These are phyloP conservation scores for Passerina amoena DNA, from an alignment of 2,113 vertebrate species.

Conservation along the genomic window DNA sequence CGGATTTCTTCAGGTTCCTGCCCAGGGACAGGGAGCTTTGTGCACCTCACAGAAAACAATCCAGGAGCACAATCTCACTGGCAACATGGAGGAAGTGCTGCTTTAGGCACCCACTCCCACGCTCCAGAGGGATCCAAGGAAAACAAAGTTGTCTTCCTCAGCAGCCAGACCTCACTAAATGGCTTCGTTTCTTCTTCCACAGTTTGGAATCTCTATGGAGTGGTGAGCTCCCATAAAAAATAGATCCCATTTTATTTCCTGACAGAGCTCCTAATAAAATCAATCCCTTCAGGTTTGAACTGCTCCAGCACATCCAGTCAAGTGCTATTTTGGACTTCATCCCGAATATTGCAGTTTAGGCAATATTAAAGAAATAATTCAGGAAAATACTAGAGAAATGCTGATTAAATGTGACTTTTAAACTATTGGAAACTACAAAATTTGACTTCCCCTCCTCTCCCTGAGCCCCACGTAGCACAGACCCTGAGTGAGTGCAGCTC, in stretches of 20 bases:
- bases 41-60: not conserved
- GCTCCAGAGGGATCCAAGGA: not conserved
- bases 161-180: not conserved
- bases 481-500: accelerated
- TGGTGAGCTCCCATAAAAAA: not conserved
- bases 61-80: not conserved
- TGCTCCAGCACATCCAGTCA: not conserved
- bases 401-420: not conserved
- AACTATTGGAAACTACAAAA: not conserved
- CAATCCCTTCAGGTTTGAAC: not conserved
- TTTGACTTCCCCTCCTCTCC: not conserved
- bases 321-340: not conserved
- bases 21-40: not conserved
- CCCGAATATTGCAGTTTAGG: not conserved
- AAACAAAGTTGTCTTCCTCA: not conserved
- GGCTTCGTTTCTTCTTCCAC: not conserved
- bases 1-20: constrained; percentile 90
- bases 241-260: not conserved
- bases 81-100: not conserved
- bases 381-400: not conserved
- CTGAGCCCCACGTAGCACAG: not conserved
- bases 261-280: not conserved
- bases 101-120: not conserved
- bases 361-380: not conserved
- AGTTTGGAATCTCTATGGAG: not conserved